Evolutionary conservation across 2,888 invertebrate species (phyloP), one percentile per base, ranked within the genome.

Genomic region (Eledone cirrhosa): DNA sequence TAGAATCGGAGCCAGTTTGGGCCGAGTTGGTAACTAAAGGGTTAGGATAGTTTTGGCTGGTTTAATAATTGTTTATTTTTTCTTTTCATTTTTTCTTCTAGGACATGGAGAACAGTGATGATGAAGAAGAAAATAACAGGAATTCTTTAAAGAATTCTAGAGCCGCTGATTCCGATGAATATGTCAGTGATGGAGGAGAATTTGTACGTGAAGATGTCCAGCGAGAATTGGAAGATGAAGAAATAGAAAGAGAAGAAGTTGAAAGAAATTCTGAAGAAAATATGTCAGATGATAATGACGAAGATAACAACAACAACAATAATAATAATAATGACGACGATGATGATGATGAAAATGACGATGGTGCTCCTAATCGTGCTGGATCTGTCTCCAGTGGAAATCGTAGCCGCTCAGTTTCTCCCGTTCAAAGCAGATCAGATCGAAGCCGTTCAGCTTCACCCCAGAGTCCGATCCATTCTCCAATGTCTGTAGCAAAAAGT

Each of bases 181-280:
- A 83, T 79, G 81, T 83, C 1, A 84, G 82, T 79, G 83, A 85
- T 77, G 85, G 82, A 22, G 83, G 82, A 5, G 83, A 83, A 31
- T 78, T 80, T 72, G 83, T 83, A 75, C 78, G 81, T 29, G 83
- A 81, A 77, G 82, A 81, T 24, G 80, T 83, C 31, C 82, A 82
- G 41, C 78, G 78, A 14, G 84, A 83, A 4, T 80, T 81, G 41
- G 82, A 79, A 47, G 84, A 84, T 69, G 82, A 85, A 31, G 80
- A 84, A 1, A 48, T 76, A 47, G 65, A 77, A 77, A 65, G 65
- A 24, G 65, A 77, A 48, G 77, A 77, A 41, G 13, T 63, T 27
- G 77, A 77, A 63, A 63, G 63, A 63, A 29, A 77, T 41, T 59
- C 59, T 5, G 76, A 53, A 16, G 77, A 77, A 41, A 77, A 63